Evolutionary conservation across 2,113 vertebrate species (phyloP).

Genomic region (Hippocampus barbouri): DNA sequence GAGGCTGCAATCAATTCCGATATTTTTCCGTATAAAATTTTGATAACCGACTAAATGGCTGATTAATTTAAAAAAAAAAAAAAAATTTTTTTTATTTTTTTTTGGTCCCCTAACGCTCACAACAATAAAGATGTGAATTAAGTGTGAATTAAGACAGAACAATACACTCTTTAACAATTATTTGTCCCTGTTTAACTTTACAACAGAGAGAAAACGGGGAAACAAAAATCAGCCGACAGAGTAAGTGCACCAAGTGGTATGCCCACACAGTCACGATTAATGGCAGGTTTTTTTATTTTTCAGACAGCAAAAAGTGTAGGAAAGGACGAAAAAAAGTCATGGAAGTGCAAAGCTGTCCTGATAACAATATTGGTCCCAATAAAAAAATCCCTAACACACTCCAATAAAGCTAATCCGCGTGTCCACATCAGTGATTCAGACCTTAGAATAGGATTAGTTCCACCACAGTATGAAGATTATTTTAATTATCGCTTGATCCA

Average conservation of each 20-base stretch:
- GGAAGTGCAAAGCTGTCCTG: background rate
- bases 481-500: slow-evolving; percentile 10
- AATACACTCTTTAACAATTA: too few relatives aligned
- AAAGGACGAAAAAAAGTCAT: background rate
- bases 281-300: background rate
- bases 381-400: slow-evolving; percentile 1
- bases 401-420: slow-evolving; percentile 8
- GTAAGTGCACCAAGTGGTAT: background rate
- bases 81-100: too few relatives aligned
- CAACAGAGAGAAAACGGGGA: too few relatives aligned
- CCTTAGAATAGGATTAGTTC: slow-evolving; percentile 2
- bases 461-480: background rate
- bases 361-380: background rate
- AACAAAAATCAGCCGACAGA: background rate
- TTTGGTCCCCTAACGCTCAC: too few relatives aligned
- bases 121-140: too few relatives aligned
- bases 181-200: too few relatives aligned
- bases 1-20: too few relatives aligned
- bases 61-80: too few relatives aligned
- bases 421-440: slow-evolving; percentile 12
- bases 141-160: too few relatives aligned
- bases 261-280: background rate
- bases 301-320: background rate
- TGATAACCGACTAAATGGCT: too few relatives aligned
- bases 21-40: too few relatives aligned